Evolutionary conservation across 1,140 invertebrate genomes (phyloP).

Genomic region (Battus philenor): DNA sequence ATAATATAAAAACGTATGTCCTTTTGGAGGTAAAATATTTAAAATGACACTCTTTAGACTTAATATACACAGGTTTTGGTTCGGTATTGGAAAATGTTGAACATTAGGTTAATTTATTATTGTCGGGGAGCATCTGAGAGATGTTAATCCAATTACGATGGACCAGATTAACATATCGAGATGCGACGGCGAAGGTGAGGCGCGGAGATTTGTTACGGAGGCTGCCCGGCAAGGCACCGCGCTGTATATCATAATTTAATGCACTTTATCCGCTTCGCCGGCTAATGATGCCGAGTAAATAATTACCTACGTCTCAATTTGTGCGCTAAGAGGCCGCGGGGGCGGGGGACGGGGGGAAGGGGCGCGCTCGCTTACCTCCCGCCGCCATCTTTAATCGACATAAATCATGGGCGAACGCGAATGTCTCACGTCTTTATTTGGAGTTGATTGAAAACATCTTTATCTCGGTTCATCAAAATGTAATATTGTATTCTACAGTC

Average conservation of each 20-base stretch:
- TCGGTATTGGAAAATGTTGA: too few species aligned
- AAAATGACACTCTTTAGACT: too few species aligned
- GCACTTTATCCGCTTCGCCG: conserved; percentile 27
- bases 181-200: background rate
- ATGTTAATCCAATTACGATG: conserved; percentile 9
- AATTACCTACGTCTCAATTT: conserved; percentile 49
- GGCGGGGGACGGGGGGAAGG: conserved; percentile 32
- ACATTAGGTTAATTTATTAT: background rate
- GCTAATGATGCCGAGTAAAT: conserved; percentile 39
- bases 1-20: too few species aligned
- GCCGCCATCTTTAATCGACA: conserved; percentile 21
- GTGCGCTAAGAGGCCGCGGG: conserved; percentile 33
- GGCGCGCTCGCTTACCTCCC: conserved; percentile 18
- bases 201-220: conserved; percentile 4
- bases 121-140: background rate
- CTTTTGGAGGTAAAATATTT: too few species aligned
- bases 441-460: conserved; percentile 1
- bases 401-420: conserved; percentile 43
- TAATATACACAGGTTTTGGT: too few species aligned
- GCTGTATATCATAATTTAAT: conserved; percentile 26
- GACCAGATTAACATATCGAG: conserved; percentile 4
- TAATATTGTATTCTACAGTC: background rate
- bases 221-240: conserved; percentile 14
- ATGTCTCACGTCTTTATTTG: conserved; percentile 21
- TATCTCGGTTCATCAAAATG: conserved; percentile 2